These are phyloP conservation scores for Archivesica marissinica DNA, from an alignment of 1,140 invertebrate species.

Conservation along the genomic window DNA sequence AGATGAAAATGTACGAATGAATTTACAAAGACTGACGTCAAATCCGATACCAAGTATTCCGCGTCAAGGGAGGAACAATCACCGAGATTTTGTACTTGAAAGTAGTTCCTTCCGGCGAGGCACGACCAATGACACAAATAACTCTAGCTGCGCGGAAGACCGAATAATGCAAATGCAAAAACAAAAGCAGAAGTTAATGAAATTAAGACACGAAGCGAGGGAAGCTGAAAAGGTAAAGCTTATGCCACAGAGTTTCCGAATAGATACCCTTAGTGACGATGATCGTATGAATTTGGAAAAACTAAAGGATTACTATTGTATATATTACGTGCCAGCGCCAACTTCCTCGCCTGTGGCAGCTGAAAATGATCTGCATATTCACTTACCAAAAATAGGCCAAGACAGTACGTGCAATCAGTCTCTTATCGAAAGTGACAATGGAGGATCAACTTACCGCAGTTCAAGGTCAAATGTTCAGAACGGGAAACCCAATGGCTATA, in stretches of 20 bases:
- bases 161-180: slow-evolving; percentile 48
- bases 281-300: slow-evolving; percentile 72
- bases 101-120: slow-evolving; percentile 46
- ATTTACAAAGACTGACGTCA: slow-evolving; percentile 70
- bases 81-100: slow-evolving; percentile 55
- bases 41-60: slow-evolving; percentile 53
- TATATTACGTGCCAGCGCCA: slow-evolving; percentile 72
- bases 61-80: slow-evolving; percentile 20
- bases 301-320: slow-evolving; percentile 73
- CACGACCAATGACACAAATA: slow-evolving; percentile 29
- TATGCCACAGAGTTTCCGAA: slow-evolving; percentile 60
- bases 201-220: slow-evolving; percentile 22
- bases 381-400: slow-evolving; percentile 29
- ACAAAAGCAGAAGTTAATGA: slow-evolving; percentile 56
- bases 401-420: slow-evolving; percentile 17
- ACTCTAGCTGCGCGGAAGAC: slow-evolving; percentile 39
- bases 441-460: neutral
- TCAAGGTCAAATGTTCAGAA: neutral
- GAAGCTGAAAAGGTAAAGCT: slow-evolving; percentile 52
- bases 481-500: neutral
- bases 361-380: slow-evolving; percentile 29
- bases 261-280: slow-evolving; percentile 63
- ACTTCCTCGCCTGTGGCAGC: slow-evolving; percentile 56
- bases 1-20: slow-evolving; percentile 72
- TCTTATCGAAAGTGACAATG: slow-evolving; percentile 8